Percentiles rank a stretch among this genome's conserved stretches.
Evolutionary conservation across 1,140 invertebrate species (phyloP).

Genomic region (Marisa cornuarietis): DNA sequence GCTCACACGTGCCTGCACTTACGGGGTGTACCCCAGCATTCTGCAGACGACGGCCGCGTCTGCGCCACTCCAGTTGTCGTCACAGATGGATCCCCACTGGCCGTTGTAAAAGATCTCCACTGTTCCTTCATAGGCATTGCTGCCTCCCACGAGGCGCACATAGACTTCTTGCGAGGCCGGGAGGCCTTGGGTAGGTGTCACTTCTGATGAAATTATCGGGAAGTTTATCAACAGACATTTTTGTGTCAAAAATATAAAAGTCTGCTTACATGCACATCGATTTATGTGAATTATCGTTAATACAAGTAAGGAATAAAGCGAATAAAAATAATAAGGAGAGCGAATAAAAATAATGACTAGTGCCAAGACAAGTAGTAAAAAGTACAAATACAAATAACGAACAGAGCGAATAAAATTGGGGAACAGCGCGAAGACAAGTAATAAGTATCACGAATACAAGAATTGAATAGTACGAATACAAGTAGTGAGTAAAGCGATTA

Average conservation of each 20-base stretch:
- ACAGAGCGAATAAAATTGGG: too few species aligned
- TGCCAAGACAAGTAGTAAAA: neutral
- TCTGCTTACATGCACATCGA: neutral
- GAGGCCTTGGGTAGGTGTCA: conserved; percentile 12
- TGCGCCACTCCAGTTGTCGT: conserved; percentile 76
- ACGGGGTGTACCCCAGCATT: conserved; percentile 71
- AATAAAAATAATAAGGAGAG: too few species aligned
- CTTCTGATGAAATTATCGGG: neutral
- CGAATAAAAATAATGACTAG: neutral
- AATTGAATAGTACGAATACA: too few species aligned
- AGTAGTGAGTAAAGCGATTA: too few species aligned
- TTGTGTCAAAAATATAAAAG: neutral
- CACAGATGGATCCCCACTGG: conserved; percentile 79
- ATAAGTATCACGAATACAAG: too few species aligned
- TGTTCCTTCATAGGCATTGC: conserved; percentile 67
- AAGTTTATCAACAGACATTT: neutral
- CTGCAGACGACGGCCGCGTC: conserved; percentile 78
- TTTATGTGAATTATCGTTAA: neutral
- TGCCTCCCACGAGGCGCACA: conserved; percentile 37
- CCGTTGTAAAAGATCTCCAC: conserved; percentile 77
- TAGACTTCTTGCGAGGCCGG: conserved; percentile 14
- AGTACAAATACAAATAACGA: too few species aligned
- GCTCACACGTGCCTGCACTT: neutral
- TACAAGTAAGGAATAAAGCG: neutral
- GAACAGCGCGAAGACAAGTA: too few species aligned